phyloP scores from a whole-genome alignment of 2,797 vertebrate species.

The Acomys russatus region DNA sequence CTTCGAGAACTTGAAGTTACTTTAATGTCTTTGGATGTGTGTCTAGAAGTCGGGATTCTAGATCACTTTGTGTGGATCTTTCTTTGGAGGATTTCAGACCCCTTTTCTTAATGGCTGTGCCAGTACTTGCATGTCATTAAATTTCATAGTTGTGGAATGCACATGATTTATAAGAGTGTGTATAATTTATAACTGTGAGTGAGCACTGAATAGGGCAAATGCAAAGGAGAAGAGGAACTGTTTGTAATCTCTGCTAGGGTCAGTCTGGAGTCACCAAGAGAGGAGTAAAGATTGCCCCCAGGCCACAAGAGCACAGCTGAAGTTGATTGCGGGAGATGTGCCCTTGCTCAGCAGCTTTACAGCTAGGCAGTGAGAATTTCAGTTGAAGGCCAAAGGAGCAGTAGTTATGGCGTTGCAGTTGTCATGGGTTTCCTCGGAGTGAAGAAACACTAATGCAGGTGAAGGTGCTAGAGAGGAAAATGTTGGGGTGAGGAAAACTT shows the following conservation, averaged over 20 bases:
- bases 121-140: background rate
- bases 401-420: background rate
- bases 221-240: background rate
- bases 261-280: constrained; percentile 16
- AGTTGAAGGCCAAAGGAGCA: background rate
- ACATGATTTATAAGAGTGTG: background rate
- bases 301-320: constrained; percentile 33
- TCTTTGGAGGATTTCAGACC: background rate
- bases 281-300: background rate
- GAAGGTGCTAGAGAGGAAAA: background rate
- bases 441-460: background rate
- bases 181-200: background rate
- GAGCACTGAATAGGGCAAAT: constrained; percentile 5
- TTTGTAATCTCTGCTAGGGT: background rate
- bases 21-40: background rate
- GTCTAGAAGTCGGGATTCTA: background rate
- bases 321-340: constrained; percentile 63
- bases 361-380: background rate
- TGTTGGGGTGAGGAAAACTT: background rate
- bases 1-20: background rate
- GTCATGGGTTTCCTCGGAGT: background rate
- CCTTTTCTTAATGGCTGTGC: background rate
- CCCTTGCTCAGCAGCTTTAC: constrained; percentile 48
- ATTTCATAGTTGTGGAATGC: background rate
- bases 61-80: background rate